These are phyloP conservation scores for Scortum barcoo DNA, from an alignment of 2,113 vertebrate species.

Conservation along the genomic window DNA sequence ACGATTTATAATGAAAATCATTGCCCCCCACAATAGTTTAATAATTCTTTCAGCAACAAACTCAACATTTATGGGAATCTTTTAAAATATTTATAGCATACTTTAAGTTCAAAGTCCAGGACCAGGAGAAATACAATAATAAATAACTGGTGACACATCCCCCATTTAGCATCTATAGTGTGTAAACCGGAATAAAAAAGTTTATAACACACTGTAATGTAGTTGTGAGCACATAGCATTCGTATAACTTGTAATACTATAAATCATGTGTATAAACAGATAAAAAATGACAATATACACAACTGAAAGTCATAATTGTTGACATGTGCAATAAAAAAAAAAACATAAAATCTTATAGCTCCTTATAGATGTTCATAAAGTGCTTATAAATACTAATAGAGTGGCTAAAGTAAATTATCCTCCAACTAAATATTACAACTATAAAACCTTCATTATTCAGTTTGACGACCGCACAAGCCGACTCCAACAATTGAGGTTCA, in stretches of 20 bases:
- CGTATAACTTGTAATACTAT: too few relatives aligned
- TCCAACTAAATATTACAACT: neutral
- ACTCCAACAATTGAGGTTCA: conserved; percentile 61
- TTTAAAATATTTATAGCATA: neutral
- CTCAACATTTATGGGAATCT: neutral
- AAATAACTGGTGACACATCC: neutral
- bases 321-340: too few relatives aligned
- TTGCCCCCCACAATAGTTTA: too few relatives aligned
- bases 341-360: too few relatives aligned
- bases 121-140: too few relatives aligned
- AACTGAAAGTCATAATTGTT: too few relatives aligned
- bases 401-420: neutral
- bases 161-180: neutral
- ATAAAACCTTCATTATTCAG: neutral
- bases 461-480: neutral
- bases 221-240: neutral
- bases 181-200: too few relatives aligned
- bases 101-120: neutral
- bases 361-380: neutral
- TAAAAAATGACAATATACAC: too few relatives aligned
- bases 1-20: neutral
- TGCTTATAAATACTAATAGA: neutral
- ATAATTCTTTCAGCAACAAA: too few relatives aligned
- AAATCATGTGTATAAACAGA: neutral
- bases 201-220: neutral